These are phyloP conservation scores for Ophion slaviceki DNA, from an alignment of 2,888 invertebrate species.

Conservation along the genomic window DNA sequence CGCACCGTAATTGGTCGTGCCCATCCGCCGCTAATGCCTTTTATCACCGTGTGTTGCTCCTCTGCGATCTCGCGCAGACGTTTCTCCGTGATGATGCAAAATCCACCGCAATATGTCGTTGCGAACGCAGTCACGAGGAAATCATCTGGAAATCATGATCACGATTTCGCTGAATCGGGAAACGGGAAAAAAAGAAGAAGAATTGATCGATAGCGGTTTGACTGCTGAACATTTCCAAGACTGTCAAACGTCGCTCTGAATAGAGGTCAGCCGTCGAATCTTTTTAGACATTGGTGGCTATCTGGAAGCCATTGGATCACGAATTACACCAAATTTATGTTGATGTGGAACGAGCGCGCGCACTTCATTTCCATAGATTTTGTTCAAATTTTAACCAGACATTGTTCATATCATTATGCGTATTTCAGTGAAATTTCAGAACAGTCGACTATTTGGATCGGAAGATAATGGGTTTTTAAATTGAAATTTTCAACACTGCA, in stretches of 20 bases:
- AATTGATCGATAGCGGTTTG: background rate
- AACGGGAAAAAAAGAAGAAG: background rate
- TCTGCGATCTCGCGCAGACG: background rate
- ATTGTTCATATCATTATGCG: too few relatives aligned
- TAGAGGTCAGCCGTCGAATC: background rate
- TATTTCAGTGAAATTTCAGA: too few relatives aligned
- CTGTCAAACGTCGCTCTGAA: background rate
- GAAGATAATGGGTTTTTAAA: too few relatives aligned
- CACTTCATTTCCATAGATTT: too few relatives aligned
- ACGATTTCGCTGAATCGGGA: background rate
- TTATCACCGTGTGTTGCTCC: conserved; percentile 1
- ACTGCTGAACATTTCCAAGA: background rate
- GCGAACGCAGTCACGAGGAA: conserved; percentile 4
- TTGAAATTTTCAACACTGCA: too few relatives aligned
- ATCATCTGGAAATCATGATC: background rate
- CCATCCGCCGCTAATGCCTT: conserved; percentile 2
- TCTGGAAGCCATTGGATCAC: conserved; percentile 28
- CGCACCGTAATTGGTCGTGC: background rate
- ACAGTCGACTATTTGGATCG: too few relatives aligned
- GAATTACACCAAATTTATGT: conserved; percentile 47
- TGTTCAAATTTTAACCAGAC: too few relatives aligned
- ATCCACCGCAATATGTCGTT: conserved; percentile 10
- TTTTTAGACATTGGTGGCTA: background rate
- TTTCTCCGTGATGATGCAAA: conserved; percentile 18
- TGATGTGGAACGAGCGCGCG: background rate